Conservation (phyloP, 2,113 vertebrate genomes). For the Chroicocephalus ridibundus region DNA sequence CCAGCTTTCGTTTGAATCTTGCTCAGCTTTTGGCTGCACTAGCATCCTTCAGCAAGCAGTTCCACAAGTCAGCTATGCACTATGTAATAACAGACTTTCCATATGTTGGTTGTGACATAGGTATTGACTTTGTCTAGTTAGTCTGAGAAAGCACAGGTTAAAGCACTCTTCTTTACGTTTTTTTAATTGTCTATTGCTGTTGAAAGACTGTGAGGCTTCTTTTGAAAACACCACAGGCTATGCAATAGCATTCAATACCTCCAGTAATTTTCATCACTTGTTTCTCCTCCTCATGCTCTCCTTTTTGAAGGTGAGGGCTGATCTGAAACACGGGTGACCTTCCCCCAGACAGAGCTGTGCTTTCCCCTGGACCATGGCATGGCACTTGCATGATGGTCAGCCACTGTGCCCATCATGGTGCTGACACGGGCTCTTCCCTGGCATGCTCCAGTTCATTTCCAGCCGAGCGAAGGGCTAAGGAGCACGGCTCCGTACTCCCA, state of each 20-base stretch:
- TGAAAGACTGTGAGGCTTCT: not conserved
- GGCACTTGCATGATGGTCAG: not conserved
- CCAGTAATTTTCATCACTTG: not conserved
- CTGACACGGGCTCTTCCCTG: not conserved
- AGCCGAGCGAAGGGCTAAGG: not conserved
- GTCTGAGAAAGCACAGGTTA: not conserved
- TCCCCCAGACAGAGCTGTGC: not conserved
- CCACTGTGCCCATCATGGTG: not conserved
- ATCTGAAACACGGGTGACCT: not conserved
- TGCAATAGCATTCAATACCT: not conserved
- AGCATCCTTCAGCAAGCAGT: not conserved
- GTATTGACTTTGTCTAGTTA: not conserved
- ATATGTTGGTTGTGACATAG: not conserved
- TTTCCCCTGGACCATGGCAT: not conserved
- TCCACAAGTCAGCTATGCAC: not conserved
- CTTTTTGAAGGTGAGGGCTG: not conserved
- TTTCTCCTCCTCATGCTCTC: not conserved
- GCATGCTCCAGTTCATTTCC: not conserved
- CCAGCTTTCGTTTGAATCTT: not conserved
- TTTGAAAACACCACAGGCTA: not conserved
- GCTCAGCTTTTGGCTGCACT: not conserved
- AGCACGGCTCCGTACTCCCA: rapidly evolving
- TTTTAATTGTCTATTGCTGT: not conserved
- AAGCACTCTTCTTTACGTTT: not conserved
- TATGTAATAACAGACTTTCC: not conserved